Base-by-base conservation (phyloP, 2,888 invertebrate genomes). In the Platycheirus albimanus region DNA sequence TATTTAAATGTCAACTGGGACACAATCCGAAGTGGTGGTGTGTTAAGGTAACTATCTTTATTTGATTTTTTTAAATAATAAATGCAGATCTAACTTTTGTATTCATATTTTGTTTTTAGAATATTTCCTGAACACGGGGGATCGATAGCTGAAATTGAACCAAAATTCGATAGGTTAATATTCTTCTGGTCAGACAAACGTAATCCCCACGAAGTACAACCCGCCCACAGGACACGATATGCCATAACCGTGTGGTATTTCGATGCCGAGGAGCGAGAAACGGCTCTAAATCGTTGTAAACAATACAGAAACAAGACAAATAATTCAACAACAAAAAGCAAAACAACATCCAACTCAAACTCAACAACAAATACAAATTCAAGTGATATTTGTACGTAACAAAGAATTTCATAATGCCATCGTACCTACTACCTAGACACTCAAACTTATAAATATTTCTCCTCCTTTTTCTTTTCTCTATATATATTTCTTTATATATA, bases 151-250 rank as follows among this genome's bases (percentile, higher is more conserved):
- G 96, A 98, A 88, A 97, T 99, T 87, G 97, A 96, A 88, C 99
- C 99, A 0, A 92, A 96, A 66, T 98, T 98, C 91, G 98, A 99
- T 91, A 92, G 98, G 76, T 94, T 99, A 90, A 92, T 99, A 87
- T 98, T 98, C 91, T 99, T 99, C 92, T 99, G 99, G 99, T 99
- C 99, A 0, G 99, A 99, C 88, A 92, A 96, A 87, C 93, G 99
- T 86, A 99, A 98, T 92, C 99, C 99, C 0, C 99, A 99, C 89
- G 99, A 99, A 92, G 99, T 99, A 0, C 96, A 97, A 90, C 98
- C 98, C 1, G 95, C 98, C 0, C 96, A 93, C 89, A 93, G 94
- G 88, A 97, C 97, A 10, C 93, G 97, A 90, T 97, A 97, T 89
- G 97, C 97, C 45, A 97, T 97, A 83, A 97, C 97, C 24, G 92